phyloP scores from a whole-genome alignment of 2,113 vertebrate genomes.

The Etia nguti region DNA sequence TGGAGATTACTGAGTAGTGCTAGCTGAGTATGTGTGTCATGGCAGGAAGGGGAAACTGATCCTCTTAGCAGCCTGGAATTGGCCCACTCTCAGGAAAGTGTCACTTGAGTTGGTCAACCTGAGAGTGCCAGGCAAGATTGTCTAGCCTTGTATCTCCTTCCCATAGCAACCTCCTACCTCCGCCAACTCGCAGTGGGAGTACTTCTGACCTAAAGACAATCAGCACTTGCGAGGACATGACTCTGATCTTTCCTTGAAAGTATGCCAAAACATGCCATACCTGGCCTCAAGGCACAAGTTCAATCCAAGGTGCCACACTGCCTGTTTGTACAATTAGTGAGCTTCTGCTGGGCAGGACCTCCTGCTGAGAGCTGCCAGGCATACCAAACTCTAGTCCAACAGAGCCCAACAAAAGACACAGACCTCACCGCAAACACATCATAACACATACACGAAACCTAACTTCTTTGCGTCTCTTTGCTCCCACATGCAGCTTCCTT shows the following conservation, averaged over 20 bases:
- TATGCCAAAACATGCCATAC: conserved; percentile 25
- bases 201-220: conserved; percentile 26
- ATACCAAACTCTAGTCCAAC: conserved; percentile 34
- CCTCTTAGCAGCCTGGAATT: conserved; percentile 63
- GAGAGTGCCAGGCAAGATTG: conserved; percentile 39
- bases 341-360: conserved; percentile 40
- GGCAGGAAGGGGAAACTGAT: conserved; percentile 60
- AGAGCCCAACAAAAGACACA: conserved; percentile 44
- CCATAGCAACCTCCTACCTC: not conserved
- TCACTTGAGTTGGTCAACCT: conserved; percentile 59
- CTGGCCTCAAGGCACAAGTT: conserved; percentile 29
- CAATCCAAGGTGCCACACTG: conserved; percentile 40
- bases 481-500: conserved; percentile 34
- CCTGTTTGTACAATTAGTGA: conserved; percentile 49
- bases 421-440: conserved; percentile 37
- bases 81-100: conserved; percentile 60
- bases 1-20: conserved; percentile 12
- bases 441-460: conserved; percentile 14
- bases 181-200: not conserved
- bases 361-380: conserved; percentile 50
- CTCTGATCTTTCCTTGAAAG: conserved; percentile 22
- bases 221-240: not conserved
- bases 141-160: conserved; percentile 37
- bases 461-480: conserved; percentile 1
- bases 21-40: conserved; percentile 49